Conservation (phyloP, 2,797 vertebrate genomes). For the Vultur gryphus region DNA sequence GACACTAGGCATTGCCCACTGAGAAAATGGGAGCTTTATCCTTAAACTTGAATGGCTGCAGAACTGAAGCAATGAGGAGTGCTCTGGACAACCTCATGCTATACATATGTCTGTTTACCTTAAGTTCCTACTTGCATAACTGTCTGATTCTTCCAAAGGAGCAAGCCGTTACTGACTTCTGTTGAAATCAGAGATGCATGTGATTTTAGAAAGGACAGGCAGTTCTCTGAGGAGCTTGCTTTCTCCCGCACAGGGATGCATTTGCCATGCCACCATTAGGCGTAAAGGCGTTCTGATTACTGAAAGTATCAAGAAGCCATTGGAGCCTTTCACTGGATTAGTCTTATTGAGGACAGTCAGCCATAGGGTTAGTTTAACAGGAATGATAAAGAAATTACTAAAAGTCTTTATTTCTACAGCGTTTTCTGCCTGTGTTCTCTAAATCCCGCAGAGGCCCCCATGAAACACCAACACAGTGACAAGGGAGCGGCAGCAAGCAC, state of each 20-base stretch:
- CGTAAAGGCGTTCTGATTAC: rapidly evolving
- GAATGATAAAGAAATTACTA: background rate
- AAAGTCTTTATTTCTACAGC: background rate
- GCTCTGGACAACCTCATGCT: background rate
- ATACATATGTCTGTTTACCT: background rate
- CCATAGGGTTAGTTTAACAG: background rate
- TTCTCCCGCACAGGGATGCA: background rate
- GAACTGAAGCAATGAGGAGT: background rate
- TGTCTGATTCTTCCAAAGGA: background rate
- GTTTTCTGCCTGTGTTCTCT: background rate
- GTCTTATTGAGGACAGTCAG: background rate
- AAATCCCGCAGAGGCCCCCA: background rate
- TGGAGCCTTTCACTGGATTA: background rate
- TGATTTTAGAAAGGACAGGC: background rate
- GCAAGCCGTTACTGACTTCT: rapidly evolving
- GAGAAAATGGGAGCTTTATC: background rate
- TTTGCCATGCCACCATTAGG: background rate
- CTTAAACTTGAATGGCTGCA: background rate
- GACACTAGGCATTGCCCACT: background rate
- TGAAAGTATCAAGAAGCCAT: rapidly evolving
- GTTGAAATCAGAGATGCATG: background rate
- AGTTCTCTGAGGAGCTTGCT: background rate
- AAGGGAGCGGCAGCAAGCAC: background rate
- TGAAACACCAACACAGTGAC: background rate
- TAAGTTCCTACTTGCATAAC: background rate